phyloP scores from a whole-genome alignment of 2,797 vertebrate genomes.

The Enteromius unitaeniatus region DNA sequence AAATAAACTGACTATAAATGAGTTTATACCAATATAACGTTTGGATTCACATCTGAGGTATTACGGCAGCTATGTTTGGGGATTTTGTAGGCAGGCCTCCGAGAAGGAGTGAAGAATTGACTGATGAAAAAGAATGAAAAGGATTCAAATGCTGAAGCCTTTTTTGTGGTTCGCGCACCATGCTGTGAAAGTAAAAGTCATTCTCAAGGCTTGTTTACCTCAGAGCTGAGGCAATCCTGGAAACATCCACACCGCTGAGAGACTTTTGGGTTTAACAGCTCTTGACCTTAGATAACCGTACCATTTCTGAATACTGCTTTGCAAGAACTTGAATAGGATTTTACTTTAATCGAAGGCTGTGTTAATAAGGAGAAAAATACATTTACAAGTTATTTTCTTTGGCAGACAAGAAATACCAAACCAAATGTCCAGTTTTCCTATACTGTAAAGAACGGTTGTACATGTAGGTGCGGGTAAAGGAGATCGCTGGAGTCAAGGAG shows the following conservation, averaged over 20 bases:
- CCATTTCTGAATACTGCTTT: background rate
- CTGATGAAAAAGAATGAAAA: constrained; percentile 17
- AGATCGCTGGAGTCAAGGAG: no score
- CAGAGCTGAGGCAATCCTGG: constrained; percentile 22
- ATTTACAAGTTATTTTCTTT: background rate
- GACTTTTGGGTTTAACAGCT: background rate
- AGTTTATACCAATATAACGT: constrained; percentile 10
- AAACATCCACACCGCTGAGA: constrained; percentile 10
- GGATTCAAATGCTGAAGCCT: constrained; percentile 1
- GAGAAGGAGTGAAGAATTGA: background rate
- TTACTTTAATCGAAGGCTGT: background rate
- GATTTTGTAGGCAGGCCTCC: background rate
- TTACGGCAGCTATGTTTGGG: background rate
- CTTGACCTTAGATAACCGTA: background rate
- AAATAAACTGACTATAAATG: constrained; percentile 7
- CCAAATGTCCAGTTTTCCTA: no score
- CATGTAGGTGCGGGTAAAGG: no score
- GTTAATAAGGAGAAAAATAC: background rate
- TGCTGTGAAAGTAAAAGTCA: constrained; percentile 20
- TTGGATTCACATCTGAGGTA: constrained; percentile 34
- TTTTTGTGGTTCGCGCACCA: background rate
- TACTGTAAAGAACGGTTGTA: background rate
- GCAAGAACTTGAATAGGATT: background rate
- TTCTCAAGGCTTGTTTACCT: constrained; percentile 23
- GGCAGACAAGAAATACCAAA: background rate